Conservation (phyloP, 2,888 invertebrate species). For the Patella caerulea region DNA sequence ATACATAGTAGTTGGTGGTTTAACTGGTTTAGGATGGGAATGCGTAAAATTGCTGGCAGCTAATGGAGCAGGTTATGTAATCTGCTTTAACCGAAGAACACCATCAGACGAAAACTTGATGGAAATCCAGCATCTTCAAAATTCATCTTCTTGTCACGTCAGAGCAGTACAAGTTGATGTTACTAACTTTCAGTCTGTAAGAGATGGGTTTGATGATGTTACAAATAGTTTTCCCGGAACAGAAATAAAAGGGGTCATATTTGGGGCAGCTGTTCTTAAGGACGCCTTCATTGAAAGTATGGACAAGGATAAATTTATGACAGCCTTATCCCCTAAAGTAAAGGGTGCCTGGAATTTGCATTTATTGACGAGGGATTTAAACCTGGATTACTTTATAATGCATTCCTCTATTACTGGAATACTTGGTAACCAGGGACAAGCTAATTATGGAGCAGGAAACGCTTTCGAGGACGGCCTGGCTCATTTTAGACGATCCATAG, state of each 20-base stretch:
- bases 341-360: slow-evolving; percentile 54
- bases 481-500: slow-evolving; percentile 34
- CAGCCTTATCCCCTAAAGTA: slow-evolving; percentile 37
- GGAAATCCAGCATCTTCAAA: slow-evolving; percentile 17
- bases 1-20: slow-evolving; percentile 57
- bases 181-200: slow-evolving; percentile 8
- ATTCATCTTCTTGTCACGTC: slow-evolving; percentile 12
- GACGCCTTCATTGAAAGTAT: slow-evolving; percentile 29
- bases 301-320: slow-evolving; percentile 6
- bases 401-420: slow-evolving; percentile 51
- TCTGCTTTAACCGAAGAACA: slow-evolving; percentile 43
- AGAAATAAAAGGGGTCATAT: slow-evolving; percentile 45
- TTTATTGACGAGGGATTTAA: slow-evolving; percentile 30
- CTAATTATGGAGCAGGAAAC: slow-evolving; percentile 54
- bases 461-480: slow-evolving; percentile 50
- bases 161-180: slow-evolving; percentile 26
- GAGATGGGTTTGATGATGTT: neutral
- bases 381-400: slow-evolving; percentile 51
- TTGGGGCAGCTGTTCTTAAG: slow-evolving; percentile 44
- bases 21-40: slow-evolving; percentile 57
- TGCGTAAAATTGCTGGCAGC: slow-evolving; percentile 42
- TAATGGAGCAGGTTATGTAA: slow-evolving; percentile 44
- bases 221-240: neutral
- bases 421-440: slow-evolving; percentile 49
- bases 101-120: slow-evolving; percentile 19